Base-by-base conservation (phyloP, 2,113 vertebrate species). In the Dicerorhinus sumatrensis region DNA sequence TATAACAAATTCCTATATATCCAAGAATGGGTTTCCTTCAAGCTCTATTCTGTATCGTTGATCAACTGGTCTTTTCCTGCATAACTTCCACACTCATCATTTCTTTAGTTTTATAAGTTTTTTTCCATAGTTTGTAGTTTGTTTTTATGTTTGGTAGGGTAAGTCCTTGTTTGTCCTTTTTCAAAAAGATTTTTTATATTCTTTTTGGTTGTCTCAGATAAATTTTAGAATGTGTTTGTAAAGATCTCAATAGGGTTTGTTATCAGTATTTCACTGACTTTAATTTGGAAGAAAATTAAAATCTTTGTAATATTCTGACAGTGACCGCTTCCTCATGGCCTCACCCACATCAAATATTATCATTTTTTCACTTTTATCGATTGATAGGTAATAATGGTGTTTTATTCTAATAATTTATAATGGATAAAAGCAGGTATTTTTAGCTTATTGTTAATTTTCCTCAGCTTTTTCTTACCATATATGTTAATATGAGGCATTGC, bases 151-250 rank as follows among this genome's bases (percentile, higher is more conserved):
- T 96, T 85, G 33, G 48, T 33, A 93, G 58, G n/a, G 0, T 27
- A 91, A 76, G 16, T 75, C 33, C 39, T 93, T 23, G 42, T 18
- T 62, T 94, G 39, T 58, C 89, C 51, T 65, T 81, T 79, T 65
- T 11, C 25, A 83, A 92, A 96, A 84, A 42, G 2, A 77, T 46
- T 33, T 91, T 73, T 94, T 97, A 84, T 69, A 31, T 56, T 89
- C 65, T 51, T 89, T 82, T 86, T 92, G 23, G 1, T 89, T 70
- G 82, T 72, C 36, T 62, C 60, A 33, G 20, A 46, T 54, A 17
- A 94, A 48, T 95, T 91, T 96, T 75, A 84, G 76, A 79, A 51
- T 84, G 31, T 79, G 9, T 63, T 93, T 84, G 4, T 70, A 75
- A 87, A 84, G 56, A 48, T 62, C 13, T 67, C 58, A 70, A 0